Percentiles rank a stretch among this genome's conserved stretches.
Conservation (phyloP, 2,888 invertebrate species). For the Polietes domitor region DNA sequence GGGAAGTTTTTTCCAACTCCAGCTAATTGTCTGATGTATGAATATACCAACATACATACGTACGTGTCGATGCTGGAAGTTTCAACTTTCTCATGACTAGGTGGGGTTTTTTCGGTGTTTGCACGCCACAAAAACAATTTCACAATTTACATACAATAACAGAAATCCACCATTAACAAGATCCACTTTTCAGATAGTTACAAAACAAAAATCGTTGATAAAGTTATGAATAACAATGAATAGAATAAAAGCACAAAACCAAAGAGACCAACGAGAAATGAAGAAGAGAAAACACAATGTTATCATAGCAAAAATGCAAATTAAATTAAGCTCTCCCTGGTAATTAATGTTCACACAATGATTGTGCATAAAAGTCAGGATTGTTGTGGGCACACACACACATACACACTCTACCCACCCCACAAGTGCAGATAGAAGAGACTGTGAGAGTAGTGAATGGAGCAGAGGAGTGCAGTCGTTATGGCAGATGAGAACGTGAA, state of each 20-base stretch:
- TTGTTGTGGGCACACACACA: background rate
- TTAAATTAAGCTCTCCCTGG: constrained; percentile 68
- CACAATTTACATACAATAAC: constrained; percentile 1
- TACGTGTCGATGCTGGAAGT: background rate
- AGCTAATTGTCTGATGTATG: background rate
- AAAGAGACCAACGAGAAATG: background rate
- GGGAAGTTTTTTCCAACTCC: background rate
- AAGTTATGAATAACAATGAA: constrained; percentile 4
- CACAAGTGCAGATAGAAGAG: background rate
- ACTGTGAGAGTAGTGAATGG: background rate
- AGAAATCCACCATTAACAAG: background rate
- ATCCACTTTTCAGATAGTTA: background rate
- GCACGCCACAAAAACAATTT: background rate
- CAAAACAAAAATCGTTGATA: background rate
- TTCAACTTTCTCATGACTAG: background rate
- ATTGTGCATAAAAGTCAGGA: constrained; percentile 42
- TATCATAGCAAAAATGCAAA: constrained; percentile 66
- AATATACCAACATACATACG: too few relatives aligned
- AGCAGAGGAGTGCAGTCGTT: background rate
- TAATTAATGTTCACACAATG: constrained; percentile 66
- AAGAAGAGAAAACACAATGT: constrained; percentile 27
- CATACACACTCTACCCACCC: background rate
- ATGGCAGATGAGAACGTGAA: constrained; percentile 30
- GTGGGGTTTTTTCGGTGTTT: background rate
- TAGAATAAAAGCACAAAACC: background rate